Evolutionary conservation across 2,797 vertebrate genomes (phyloP).

Genomic region (Betta splendens): DNA sequence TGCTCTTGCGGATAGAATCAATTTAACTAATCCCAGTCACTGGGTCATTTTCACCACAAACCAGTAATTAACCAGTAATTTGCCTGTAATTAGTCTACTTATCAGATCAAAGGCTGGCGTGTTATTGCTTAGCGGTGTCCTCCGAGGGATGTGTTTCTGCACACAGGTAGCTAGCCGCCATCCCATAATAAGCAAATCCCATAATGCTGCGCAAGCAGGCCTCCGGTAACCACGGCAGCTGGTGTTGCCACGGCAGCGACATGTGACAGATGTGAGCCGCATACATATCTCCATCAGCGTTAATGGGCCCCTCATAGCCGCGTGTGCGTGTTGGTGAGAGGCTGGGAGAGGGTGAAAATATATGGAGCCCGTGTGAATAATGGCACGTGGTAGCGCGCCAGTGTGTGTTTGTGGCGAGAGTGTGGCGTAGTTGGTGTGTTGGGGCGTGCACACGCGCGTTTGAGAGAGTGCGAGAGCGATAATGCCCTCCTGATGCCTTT

Average conservation of each 20-base stretch:
- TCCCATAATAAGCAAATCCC: slow-evolving; percentile 68
- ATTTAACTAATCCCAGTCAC: slow-evolving; percentile 43
- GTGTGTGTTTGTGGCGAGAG: slow-evolving; percentile 31
- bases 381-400: slow-evolving; percentile 16
- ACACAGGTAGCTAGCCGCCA: slow-evolving; percentile 55
- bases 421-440: slow-evolving; percentile 12
- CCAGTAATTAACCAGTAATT: slow-evolving; percentile 71
- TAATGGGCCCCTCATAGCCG: slow-evolving; percentile 74
- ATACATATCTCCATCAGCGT: slow-evolving; percentile 80
- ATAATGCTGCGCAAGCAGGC: slow-evolving; percentile 49
- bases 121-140: slow-evolving; percentile 32
- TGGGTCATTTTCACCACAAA: slow-evolving; percentile 72
- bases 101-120: slow-evolving; percentile 56
- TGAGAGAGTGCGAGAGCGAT: slow-evolving; percentile 44
- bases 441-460: slow-evolving; percentile 20
- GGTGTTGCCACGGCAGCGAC: slow-evolving; percentile 76
- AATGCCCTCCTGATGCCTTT: slow-evolving; percentile 73
- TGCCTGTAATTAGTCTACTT: slow-evolving; percentile 56
- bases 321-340: slow-evolving; percentile 41
- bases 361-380: slow-evolving; percentile 51
- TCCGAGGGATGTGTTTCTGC: slow-evolving; percentile 42
- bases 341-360: slow-evolving; percentile 48
- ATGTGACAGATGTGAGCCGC: slow-evolving; percentile 76
- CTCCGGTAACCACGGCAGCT: slow-evolving; percentile 71
- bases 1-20: slow-evolving; percentile 30